A percentile compares a stretch with the other conserved stretches of the same genome.
Evolutionary conservation across 1,140 invertebrate genomes (phyloP).

Genomic region (Hyphantria cunea): DNA sequence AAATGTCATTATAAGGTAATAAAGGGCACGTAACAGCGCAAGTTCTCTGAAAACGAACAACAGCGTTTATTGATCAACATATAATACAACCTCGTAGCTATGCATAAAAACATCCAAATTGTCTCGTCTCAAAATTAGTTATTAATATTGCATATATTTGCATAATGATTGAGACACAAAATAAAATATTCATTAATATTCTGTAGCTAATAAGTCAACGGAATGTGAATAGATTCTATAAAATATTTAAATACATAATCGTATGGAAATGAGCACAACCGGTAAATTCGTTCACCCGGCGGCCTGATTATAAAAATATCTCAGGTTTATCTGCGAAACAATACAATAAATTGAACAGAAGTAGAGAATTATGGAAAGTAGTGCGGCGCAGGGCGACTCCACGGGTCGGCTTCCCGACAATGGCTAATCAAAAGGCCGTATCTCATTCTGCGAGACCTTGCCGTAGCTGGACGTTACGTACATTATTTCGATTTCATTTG

Average conservation of each 20-base stretch:
- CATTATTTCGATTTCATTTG: constrained; percentile 80
- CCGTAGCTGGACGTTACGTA: constrained; percentile 56
- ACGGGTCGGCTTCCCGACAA: constrained; percentile 55
- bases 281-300: constrained; percentile 24
- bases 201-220: constrained; percentile 15
- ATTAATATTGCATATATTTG: constrained; percentile 8
- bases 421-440: constrained; percentile 77
- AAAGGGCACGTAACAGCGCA: constrained; percentile 45
- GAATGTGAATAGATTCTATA: constrained; percentile 18
- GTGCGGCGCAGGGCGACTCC: constrained; percentile 46
- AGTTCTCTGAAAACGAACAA: constrained; percentile 37
- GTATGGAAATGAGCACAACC: constrained; percentile 30
- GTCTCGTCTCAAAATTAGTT: constrained; percentile 5
- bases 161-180: constrained; percentile 26
- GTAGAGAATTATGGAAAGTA: constrained; percentile 46
- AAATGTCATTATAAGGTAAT: constrained; percentile 53
- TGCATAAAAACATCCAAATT: constrained; percentile 11
- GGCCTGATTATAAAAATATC: constrained; percentile 15
- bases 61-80: constrained; percentile 19
- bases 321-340: constrained; percentile 23
- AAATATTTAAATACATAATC: constrained; percentile 21
- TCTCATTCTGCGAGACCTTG: constrained; percentile 69
- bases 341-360: constrained; percentile 41
- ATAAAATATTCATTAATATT: constrained; percentile 25
- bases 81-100: constrained; percentile 10